Percentiles rank a stretch among this genome's conserved stretches.
Evolutionary conservation across 2,113 vertebrate species (phyloP).

Genomic region (Dendropsophus ebraccatus): DNA sequence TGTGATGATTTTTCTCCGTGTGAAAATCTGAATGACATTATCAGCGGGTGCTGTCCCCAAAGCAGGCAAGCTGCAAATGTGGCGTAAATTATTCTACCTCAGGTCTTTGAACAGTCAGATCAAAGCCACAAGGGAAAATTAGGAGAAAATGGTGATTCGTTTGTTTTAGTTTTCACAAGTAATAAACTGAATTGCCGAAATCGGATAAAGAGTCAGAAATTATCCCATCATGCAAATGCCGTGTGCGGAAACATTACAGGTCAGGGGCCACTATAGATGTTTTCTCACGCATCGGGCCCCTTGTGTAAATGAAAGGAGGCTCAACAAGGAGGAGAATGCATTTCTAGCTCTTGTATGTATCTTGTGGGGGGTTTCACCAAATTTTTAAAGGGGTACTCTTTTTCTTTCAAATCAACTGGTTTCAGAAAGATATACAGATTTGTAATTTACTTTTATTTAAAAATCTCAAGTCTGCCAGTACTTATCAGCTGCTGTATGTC

Average conservation of each 20-base stretch:
- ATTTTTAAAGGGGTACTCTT: too few relatives aligned
- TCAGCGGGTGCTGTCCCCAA: constrained; percentile 37
- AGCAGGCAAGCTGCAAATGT: neutral
- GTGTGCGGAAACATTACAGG: neutral
- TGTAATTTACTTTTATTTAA: too few relatives aligned
- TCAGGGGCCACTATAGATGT: neutral
- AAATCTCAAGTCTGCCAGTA: too few relatives aligned
- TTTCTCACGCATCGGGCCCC: neutral
- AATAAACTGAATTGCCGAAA: neutral
- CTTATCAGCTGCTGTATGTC: too few relatives aligned
- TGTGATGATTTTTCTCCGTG: neutral
- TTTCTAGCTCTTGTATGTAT: too few relatives aligned
- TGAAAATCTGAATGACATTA: constrained; percentile 1
- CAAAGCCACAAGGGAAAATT: constrained; percentile 48
- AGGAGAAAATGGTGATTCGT: neutral
- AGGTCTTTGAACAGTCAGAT: constrained; percentile 22
- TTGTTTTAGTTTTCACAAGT: constrained; percentile 33
- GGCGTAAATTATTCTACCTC: neutral
- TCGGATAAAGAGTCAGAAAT: neutral
- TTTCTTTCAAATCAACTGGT: too few relatives aligned
- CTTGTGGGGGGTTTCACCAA: too few relatives aligned
- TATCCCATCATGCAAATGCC: neutral
- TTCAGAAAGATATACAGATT: too few relatives aligned
- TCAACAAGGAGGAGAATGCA: too few relatives aligned
- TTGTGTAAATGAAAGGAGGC: too few relatives aligned